phyloP scores from a whole-genome alignment of 2,797 vertebrate genomes.

The Chanos chanos region DNA sequence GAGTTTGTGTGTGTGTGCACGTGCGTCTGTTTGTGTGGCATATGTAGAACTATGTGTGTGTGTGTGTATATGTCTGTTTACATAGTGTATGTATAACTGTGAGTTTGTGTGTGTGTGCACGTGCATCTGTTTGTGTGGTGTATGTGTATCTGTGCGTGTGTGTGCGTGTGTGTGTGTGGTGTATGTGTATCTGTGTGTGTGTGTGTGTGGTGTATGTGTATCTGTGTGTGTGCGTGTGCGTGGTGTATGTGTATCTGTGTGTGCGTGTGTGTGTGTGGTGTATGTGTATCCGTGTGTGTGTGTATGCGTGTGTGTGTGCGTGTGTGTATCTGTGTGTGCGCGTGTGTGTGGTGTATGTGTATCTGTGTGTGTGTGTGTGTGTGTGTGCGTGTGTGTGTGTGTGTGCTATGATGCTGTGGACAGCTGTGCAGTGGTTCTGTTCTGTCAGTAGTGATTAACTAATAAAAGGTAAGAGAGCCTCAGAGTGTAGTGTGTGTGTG shows the following conservation, averaged over 20 bases:
- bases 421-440: conserved; percentile 28
- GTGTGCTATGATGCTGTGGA: conserved; percentile 9
- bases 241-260: too few species aligned
- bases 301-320: not conserved
- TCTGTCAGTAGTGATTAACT: conserved; percentile 29
- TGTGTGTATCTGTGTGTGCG: not conserved
- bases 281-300: not conserved
- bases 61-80: not conserved
- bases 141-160: not conserved
- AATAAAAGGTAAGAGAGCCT: conserved; percentile 27
- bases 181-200: too few species aligned
- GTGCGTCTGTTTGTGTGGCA: not conserved
- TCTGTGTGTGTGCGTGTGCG: too few species aligned
- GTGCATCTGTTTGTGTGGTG: not conserved
- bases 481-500: conserved; percentile 1
- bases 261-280: too few species aligned
- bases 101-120: not conserved
- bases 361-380: not conserved
- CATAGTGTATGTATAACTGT: not conserved
- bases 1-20: not conserved
- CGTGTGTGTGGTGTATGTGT: too few species aligned
- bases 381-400: not conserved
- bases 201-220: too few species aligned
- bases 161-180: not conserved
- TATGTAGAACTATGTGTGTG: not conserved